Evolutionary conservation across 2,797 vertebrate genomes (phyloP), one percentile per base, ranked within the genome.

Genomic region (Acrossocheilus fasciatus): DNA sequence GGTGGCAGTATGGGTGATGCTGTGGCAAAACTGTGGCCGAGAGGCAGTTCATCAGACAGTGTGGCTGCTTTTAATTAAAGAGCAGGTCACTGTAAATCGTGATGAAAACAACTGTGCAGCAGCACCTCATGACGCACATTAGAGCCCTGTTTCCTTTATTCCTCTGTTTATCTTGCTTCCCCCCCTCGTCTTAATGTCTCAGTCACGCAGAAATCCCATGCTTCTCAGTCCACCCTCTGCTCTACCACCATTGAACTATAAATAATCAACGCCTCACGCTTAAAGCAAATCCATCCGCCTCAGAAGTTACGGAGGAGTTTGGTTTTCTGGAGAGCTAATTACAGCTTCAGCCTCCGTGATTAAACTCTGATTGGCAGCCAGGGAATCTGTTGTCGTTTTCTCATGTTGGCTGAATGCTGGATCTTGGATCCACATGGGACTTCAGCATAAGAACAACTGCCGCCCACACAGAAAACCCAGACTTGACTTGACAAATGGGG

Each of bases 61-160:
- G 75, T 74, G 7, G 18, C 80, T 74, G 82, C 26, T 68, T 59
- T 77, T 82, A 83, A 88, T 90, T 82, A 89, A 83, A 82, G 34
- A 57, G 62, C 45, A 23, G 57, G 43, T 74, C 18, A 57, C 57
- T 85, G 81, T 88, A 83, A 88, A 87, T 87, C 26, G 11, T 73
- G 52, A 87, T 86, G 72, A 86, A 88, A 81, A 47, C 11, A 50
- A 64, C 47, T 20, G 18, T 12, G 30, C n/a, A 36, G 64, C 39
- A 73, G 45, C 76, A 66, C 66, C 81, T 87, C 62, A 47, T 84
- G 59, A 88, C 59, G 79, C 78, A 82, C 85, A 75, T 54, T 72
- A 36, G 41, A 83, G 52, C 54, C 54, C 34, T 6, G 30, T 77
- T 68, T 47, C 34, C 17, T 69, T 59, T 72, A 78, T 34, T 77